Evolutionary conservation across 2,113 vertebrate genomes (phyloP).

Genomic region (Xyliphius kryptos): DNA sequence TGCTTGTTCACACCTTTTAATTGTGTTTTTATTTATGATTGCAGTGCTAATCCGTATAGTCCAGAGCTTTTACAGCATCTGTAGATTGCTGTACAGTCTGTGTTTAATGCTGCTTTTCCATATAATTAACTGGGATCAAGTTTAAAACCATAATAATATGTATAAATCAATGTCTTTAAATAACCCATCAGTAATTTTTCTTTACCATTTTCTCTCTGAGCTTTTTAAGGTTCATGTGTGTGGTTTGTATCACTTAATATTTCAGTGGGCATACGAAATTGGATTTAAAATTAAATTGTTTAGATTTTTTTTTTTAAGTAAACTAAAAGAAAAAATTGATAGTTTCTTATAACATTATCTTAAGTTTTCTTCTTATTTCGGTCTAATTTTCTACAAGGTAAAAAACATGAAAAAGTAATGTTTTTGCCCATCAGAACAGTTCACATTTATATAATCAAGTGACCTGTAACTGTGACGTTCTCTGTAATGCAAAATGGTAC

Average conservation of each 20-base stretch:
- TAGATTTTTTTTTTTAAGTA: too few species aligned
- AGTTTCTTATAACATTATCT: too few species aligned
- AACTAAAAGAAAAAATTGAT: too few species aligned
- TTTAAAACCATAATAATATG: neutral
- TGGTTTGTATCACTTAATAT: neutral
- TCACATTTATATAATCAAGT: too few species aligned
- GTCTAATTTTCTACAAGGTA: too few species aligned
- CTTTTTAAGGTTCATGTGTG: constrained; percentile 1
- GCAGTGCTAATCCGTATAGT: neutral
- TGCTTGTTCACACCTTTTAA: neutral
- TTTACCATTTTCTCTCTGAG: neutral
- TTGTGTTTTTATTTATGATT: neutral
- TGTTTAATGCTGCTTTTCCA: constrained; percentile 2
- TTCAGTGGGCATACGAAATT: constrained; percentile 1
- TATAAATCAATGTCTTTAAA: constrained; percentile 1
- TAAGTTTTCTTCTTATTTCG: too few species aligned
- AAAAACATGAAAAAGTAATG: too few species aligned
- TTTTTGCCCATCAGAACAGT: too few species aligned
- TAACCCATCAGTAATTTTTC: constrained; percentile 1
- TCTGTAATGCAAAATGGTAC: too few species aligned
- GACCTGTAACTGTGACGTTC: too few species aligned
- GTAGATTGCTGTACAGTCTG: neutral
- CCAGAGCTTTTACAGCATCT: neutral
- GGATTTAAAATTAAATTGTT: neutral
- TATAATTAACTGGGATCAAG: neutral